A percentile compares a stretch with the other conserved stretches of the same genome.
Evolutionary conservation across 1,140 invertebrate genomes (phyloP).

Genomic region (Heterodera schachtii): DNA sequence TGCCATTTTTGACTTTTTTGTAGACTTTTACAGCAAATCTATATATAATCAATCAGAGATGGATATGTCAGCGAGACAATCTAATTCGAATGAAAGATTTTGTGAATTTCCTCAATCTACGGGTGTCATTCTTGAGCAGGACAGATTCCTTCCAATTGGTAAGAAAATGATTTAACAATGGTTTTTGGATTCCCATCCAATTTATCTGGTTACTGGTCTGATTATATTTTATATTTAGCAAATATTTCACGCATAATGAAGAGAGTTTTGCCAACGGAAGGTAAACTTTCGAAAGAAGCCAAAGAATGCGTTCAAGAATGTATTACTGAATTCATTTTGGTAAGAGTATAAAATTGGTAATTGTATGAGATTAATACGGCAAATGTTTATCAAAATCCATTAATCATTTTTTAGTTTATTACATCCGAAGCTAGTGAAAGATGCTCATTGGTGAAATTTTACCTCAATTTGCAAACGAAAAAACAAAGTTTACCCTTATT

Average conservation of each 20-base stretch:
- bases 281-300: conserved; percentile 97
- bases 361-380: no score
- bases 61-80: not conserved
- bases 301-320: conserved; percentile 99
- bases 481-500: no score
- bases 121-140: conserved; percentile 58
- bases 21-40: no score
- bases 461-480: conserved; percentile 72
- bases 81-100: not conserved
- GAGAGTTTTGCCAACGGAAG: conserved; percentile 88
- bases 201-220: not conserved
- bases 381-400: not conserved
- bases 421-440: conserved; percentile 78
- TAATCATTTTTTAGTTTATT: conserved; percentile 77
- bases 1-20: no score
- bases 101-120: not conserved
- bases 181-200: conserved; percentile 5
- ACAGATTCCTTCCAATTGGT: conserved; percentile 64
- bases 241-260: conserved; percentile 99
- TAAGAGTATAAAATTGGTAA: not conserved
- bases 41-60: not conserved
- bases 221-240: conserved; percentile 69
- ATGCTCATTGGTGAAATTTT: conserved; percentile 46
- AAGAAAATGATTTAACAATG: not conserved
- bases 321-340: conserved; percentile 94